phyloP scores from a whole-genome alignment of 2,888 invertebrate species.

The Rhimphoctona megacephalus region DNA sequence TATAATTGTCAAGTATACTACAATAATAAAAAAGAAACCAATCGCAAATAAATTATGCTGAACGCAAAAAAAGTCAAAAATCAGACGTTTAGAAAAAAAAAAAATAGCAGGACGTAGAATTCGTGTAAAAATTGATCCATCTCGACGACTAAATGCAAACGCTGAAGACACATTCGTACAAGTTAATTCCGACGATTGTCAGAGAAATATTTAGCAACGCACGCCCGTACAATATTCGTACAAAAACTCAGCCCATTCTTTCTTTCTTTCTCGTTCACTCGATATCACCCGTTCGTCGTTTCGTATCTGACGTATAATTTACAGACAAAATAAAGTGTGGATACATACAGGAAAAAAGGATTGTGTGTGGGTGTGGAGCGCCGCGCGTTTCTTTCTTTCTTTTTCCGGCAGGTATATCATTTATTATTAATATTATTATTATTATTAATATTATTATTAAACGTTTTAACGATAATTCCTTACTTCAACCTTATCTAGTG shows the following conservation, averaged over 20 bases:
- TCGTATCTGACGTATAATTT: slow-evolving; percentile 73
- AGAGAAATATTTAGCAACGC: slow-evolving; percentile 13
- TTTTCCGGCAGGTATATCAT: slow-evolving; percentile 57
- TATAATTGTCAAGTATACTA: slow-evolving; percentile 40
- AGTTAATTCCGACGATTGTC: slow-evolving; percentile 9
- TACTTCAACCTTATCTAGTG: slow-evolving; percentile 79
- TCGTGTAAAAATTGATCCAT: slow-evolving; percentile 34
- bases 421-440: slow-evolving; percentile 60
- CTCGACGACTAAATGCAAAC: slow-evolving; percentile 57
- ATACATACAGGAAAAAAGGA: slow-evolving; percentile 81
- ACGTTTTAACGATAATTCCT: slow-evolving; percentile 69
- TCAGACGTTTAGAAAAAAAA: slow-evolving; percentile 1
- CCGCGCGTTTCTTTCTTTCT: slow-evolving; percentile 31
- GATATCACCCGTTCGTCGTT: slow-evolving; percentile 10
- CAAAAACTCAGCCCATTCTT: slow-evolving; percentile 72
- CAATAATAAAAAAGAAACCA: slow-evolving; percentile 30
- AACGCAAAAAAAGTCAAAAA: slow-evolving; percentile 36
- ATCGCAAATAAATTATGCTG: slow-evolving; percentile 62
- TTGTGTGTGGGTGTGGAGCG: slow-evolving; percentile 68
- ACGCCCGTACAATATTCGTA: slow-evolving; percentile 69
- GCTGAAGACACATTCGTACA: slow-evolving; percentile 63
- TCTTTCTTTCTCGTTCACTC: slow-evolving; percentile 20
- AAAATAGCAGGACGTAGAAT: slow-evolving; percentile 14
- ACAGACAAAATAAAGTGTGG: slow-evolving; percentile 79
- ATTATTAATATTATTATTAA: slow-evolving; percentile 63